These are phyloP conservation scores for Ridgeia piscesae DNA, from an alignment of 1,140 invertebrate species.

Conservation along the genomic window DNA sequence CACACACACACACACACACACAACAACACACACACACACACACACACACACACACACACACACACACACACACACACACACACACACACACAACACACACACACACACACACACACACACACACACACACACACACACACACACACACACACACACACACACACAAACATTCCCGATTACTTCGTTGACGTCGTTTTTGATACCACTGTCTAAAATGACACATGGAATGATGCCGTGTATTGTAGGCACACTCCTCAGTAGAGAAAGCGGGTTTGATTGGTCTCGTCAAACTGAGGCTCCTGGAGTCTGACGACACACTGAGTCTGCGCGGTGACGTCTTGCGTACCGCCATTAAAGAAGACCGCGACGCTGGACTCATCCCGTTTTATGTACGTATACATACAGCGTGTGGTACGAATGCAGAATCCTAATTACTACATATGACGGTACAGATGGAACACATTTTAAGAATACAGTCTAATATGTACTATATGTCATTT, in stretches of 20 bases:
- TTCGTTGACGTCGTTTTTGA: background rate
- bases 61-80: background rate
- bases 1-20: background rate
- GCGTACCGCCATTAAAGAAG: constrained; percentile 75
- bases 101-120: background rate
- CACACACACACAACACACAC: background rate
- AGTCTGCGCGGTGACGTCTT: constrained; percentile 81
- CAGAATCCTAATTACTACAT: no score
- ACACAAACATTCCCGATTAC: no score
- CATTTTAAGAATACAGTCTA: no score
- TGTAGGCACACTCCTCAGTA: constrained; percentile 88
- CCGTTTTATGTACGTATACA: constrained; percentile 86
- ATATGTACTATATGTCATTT: no score
- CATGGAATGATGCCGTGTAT: background rate
- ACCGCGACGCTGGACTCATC: constrained; percentile 83
- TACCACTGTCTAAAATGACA: background rate
- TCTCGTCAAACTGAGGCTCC: constrained; percentile 86
- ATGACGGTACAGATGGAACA: background rate
- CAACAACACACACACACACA: background rate
- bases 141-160: background rate
- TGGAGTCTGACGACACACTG: constrained; percentile 75
- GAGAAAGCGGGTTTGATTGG: constrained; percentile 92
- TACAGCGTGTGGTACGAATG: no score
- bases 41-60: background rate
- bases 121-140: background rate